These are phyloP conservation scores for Tetropium fuscum DNA, from an alignment of 2,888 invertebrate genomes.

Conservation along the genomic window DNA sequence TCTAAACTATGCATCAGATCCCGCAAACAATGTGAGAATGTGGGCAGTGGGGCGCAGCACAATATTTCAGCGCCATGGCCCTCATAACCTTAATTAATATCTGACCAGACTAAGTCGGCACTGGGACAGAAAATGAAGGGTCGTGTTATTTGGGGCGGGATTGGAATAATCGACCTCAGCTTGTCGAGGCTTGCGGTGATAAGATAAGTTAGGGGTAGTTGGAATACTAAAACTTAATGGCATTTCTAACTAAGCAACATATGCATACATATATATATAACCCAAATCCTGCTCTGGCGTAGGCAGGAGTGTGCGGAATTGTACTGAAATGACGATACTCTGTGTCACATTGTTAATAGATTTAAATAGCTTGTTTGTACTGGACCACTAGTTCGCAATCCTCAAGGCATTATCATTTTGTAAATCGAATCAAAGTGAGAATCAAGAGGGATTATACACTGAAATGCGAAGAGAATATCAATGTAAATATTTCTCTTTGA, in stretches of 20 bases:
- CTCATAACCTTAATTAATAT: slow-evolving; percentile 23
- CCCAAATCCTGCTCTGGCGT: background rate
- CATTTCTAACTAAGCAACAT: slow-evolving; percentile 6
- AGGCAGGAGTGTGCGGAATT: background rate
- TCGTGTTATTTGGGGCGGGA: slow-evolving; percentile 10
- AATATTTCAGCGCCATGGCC: slow-evolving; percentile 9
- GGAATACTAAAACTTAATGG: slow-evolving; percentile 11
- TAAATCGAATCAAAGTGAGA: too few relatives aligned
- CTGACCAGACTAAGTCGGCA: background rate
- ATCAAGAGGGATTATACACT: too few relatives aligned
- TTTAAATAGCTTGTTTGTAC: too few relatives aligned
- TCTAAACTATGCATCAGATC: slow-evolving; percentile 2
- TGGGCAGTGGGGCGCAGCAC: background rate
- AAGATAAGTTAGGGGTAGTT: slow-evolving; percentile 19
- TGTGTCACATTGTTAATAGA: too few relatives aligned
- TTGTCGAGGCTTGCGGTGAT: slow-evolving; percentile 19
- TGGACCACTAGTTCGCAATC: too few relatives aligned
- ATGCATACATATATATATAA: slow-evolving; percentile 2
- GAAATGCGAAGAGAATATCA: too few relatives aligned
- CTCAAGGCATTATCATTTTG: too few relatives aligned
- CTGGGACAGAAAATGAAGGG: slow-evolving; percentile 16
- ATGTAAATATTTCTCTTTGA: too few relatives aligned
- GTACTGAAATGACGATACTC: background rate
- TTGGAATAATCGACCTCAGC: slow-evolving; percentile 20
- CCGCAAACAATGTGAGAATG: background rate